Conservation (phyloP, 2,888 invertebrate species). For the Junonia oenone region DNA sequence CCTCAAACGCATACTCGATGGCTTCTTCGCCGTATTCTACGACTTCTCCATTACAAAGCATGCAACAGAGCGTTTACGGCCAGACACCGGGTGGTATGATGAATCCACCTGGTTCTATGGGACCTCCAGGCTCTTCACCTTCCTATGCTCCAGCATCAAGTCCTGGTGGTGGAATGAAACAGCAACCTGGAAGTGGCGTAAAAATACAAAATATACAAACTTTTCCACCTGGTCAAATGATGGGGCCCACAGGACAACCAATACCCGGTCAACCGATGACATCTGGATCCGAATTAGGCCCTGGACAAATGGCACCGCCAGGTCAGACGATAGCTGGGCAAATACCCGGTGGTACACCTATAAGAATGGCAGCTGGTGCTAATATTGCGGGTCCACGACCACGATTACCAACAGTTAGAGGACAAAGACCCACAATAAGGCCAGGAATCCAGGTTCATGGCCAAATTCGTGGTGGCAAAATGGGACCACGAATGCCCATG, state of each 20-base stretch:
- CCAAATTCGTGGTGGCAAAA: slow-evolving; percentile 54
- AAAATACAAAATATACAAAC: slow-evolving; percentile 70
- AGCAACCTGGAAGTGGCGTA: slow-evolving; percentile 44
- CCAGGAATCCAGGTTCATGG: slow-evolving; percentile 68
- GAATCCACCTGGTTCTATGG: slow-evolving; percentile 47
- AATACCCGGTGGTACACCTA: slow-evolving; percentile 56
- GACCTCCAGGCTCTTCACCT: slow-evolving; percentile 45
- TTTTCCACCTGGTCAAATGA: slow-evolving; percentile 54
- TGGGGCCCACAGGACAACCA: slow-evolving; percentile 40
- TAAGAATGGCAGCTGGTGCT: slow-evolving; percentile 60
- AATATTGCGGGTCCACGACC: slow-evolving; percentile 50
- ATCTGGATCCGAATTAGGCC: slow-evolving; percentile 38
- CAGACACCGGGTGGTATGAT: slow-evolving; percentile 39
- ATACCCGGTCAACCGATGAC: slow-evolving; percentile 27
- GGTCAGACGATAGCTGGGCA: slow-evolving; percentile 35
- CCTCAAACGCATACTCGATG: slow-evolving; percentile 47
- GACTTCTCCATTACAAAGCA: slow-evolving; percentile 62
- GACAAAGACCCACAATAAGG: slow-evolving; percentile 54
- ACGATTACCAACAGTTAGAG: slow-evolving; percentile 56
- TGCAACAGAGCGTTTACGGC: slow-evolving; percentile 69
- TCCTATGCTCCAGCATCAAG: slow-evolving; percentile 53
- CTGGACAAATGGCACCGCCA: slow-evolving; percentile 32
- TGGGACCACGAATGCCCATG: slow-evolving; percentile 59
- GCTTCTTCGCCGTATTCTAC: slow-evolving; percentile 52
- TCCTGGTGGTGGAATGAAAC: slow-evolving; percentile 56